phyloP scores from a whole-genome alignment of 2,888 invertebrate genomes.

The Eristalinus sepulchralis region DNA sequence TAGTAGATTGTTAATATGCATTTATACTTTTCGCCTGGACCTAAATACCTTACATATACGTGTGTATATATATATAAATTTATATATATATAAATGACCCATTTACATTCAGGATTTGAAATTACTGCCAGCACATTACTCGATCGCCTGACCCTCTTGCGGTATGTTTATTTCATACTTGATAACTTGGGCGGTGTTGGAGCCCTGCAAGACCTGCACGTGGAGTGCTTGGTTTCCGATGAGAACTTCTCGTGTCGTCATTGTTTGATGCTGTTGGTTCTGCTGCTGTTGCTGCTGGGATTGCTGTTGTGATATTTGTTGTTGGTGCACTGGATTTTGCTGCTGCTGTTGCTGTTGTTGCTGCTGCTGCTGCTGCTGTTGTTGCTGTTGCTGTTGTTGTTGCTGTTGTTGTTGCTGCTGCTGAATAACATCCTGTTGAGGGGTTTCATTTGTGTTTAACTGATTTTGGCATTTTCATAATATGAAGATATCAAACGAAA shows the following conservation, averaged over 20 bases:
- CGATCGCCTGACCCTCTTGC: constrained; percentile 77
- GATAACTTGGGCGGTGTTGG: constrained; percentile 81
- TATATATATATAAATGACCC: background rate
- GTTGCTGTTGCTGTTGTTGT: constrained; percentile 78
- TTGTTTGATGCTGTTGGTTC: constrained; percentile 75
- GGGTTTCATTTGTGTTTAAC: constrained; percentile 75
- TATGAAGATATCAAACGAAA: constrained; percentile 16
- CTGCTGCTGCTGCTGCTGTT: constrained; percentile 79
- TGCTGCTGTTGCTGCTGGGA: constrained; percentile 80
- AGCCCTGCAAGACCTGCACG: constrained; percentile 78
- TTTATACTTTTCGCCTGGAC: constrained; percentile 22
- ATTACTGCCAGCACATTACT: constrained; percentile 61
- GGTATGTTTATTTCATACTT: constrained; percentile 84
- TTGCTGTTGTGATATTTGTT: constrained; percentile 77
- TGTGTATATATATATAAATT: background rate
- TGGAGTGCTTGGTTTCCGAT: constrained; percentile 81
- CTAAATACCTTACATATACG: background rate
- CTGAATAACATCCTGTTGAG: constrained; percentile 75
- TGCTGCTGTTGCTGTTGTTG: constrained; percentile 61
- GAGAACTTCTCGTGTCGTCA: constrained; percentile 80
- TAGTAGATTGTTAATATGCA: constrained; percentile 52
- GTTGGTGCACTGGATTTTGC: constrained; percentile 77
- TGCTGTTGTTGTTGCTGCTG: constrained; percentile 76
- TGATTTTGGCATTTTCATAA: constrained; percentile 42
- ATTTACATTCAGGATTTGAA: background rate